Evolutionary conservation across 2,888 invertebrate genomes (phyloP), one percentile per base, ranked within the genome.

Genomic region (Drosophila birchii): DNA sequence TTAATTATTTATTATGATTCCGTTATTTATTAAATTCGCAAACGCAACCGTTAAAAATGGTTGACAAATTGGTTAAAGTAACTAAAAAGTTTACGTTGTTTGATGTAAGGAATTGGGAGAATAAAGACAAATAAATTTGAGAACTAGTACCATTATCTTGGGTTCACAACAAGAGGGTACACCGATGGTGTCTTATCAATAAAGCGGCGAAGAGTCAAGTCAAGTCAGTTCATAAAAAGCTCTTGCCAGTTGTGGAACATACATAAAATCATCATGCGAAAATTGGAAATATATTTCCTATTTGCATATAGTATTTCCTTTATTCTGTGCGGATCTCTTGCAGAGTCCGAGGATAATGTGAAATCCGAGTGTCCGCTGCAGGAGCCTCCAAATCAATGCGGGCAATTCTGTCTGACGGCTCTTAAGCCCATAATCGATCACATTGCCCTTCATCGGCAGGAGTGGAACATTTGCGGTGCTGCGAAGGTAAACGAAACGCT

Each of bases 351-450:
- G 9, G 41, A 11, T 11, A 11, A 18, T 18, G 39, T 8, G 8
- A 2, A n/a, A 41, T 41, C 41, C 41, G 9, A 5, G 41, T 41
- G 41, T 11, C 18, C 11, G 41, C 41, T 41, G 41, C 41, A 18
- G 41, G 41, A 41, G 18, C 41, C 41, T 39, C 8, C n/a, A 39
- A 39, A n/a, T 39, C 39, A 39, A 39, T 39, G 39, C 39, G 39
- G 39, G 39, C 39, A 8, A n/a, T 9, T 39, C n/a, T 39, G 39
- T 39, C 39, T 39, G n/a, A 39, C 39, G 39, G 39, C 39, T 4
- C 39, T 39, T 4, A 39, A 39, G 39, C 39, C 39, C n/a, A 9
- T 39, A n/a, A 3, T 39, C 9, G 39, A 39, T n/a, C 39, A 39
- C 39, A 39, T 39, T n/a, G n/a, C n/a, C 39, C 8, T 39, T 12